Percentiles rank a stretch among this genome's conserved stretches.
phyloP scores from a whole-genome alignment of 1,140 invertebrate genomes.

The Drosophila rufa region DNA sequence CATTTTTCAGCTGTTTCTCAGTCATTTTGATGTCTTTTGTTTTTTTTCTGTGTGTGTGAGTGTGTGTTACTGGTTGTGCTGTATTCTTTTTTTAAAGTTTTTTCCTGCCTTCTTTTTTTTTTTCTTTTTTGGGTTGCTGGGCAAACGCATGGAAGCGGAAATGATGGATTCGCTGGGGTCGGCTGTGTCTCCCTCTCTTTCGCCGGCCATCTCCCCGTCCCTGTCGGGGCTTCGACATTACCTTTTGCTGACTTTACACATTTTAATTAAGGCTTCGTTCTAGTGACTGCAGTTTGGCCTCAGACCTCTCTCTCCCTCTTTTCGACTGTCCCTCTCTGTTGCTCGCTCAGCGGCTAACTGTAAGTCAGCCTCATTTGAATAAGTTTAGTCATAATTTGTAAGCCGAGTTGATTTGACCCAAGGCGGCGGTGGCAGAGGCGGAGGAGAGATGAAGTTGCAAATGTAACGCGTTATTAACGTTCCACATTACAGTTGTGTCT shows the following conservation, averaged over 20 bases:
- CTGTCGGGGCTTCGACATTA: conserved; percentile 38
- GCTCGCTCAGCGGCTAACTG: conserved; percentile 46
- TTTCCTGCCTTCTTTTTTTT: conserved; percentile 28
- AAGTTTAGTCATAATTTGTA: conserved; percentile 83
- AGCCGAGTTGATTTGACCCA: conserved; percentile 70
- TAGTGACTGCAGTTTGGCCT: conserved; percentile 71
- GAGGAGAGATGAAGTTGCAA: conserved; percentile 76
- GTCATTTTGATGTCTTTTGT: conserved; percentile 54
- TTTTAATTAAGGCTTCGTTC: conserved; percentile 80
- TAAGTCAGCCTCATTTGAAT: conserved; percentile 81
- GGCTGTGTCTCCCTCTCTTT: conserved; percentile 37
- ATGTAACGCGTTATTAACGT: conserved; percentile 83
- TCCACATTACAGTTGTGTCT: conserved; percentile 72
- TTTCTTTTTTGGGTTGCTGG: conserved; percentile 57
- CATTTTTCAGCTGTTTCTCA: conserved; percentile 82
- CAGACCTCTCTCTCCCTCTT: not conserved
- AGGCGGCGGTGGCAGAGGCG: not conserved
- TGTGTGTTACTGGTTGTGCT: conserved; percentile 40
- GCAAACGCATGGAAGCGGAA: conserved; percentile 83
- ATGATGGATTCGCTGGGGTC: conserved; percentile 82
- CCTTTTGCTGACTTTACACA: conserved; percentile 77
- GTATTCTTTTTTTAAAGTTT: conserved; percentile 28
- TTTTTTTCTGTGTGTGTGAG: conserved; percentile 12
- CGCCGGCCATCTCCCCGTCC: conserved; percentile 23
- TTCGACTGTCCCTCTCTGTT: not conserved